Conservation (phyloP, 2,113 vertebrate genomes). For the Vanacampus margaritifer region DNA sequence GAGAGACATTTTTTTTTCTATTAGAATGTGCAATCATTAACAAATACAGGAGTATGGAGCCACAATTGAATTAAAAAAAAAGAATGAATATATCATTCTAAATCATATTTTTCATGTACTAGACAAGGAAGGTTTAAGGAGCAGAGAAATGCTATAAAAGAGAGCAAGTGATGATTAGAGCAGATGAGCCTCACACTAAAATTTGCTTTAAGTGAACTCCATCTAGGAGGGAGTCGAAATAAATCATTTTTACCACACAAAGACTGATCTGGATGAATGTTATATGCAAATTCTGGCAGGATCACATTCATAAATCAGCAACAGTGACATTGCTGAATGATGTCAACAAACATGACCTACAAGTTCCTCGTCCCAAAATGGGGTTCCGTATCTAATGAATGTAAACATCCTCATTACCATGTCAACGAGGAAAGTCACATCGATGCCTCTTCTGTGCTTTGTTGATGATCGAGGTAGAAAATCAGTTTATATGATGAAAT, state of each 20-base stretch:
- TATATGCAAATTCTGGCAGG: conserved; percentile 22
- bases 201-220: conserved; percentile 8
- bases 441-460: conserved; percentile 6
- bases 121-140: conserved; percentile 18
- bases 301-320: conserved; percentile 20
- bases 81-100: background rate
- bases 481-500: background rate
- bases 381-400: conserved; percentile 20
- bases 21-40: no score
- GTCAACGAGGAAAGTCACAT: conserved; percentile 12
- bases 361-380: conserved; percentile 14
- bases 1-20: no score
- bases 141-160: conserved; percentile 13
- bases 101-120: conserved; percentile 20
- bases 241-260: conserved; percentile 14
- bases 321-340: conserved; percentile 7
- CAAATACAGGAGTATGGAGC: background rate
- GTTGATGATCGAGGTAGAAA: conserved; percentile 5
- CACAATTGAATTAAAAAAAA: background rate
- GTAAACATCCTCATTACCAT: conserved; percentile 27
- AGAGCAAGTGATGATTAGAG: conserved; percentile 23
- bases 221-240: conserved; percentile 15
- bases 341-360: conserved; percentile 37
- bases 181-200: conserved; percentile 16
- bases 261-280: conserved; percentile 23